Evolutionary conservation across 2,888 invertebrate species (phyloP).

Genomic region (Subacronicta megacephala): DNA sequence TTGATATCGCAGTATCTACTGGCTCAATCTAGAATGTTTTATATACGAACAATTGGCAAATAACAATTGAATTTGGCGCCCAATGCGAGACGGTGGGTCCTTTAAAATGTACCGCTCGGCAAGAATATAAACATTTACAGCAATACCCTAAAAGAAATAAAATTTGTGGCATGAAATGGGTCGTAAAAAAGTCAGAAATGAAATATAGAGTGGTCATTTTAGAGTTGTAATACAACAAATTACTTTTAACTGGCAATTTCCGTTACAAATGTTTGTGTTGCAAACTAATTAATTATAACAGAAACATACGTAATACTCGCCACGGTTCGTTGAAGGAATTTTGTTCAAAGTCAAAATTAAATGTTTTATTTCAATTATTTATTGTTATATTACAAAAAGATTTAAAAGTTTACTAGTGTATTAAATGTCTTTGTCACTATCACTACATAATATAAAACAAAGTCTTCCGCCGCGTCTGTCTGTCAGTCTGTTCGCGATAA

Average conservation of each 20-base stretch:
- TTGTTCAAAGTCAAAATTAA: slow-evolving; percentile 4
- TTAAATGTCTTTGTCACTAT: too few relatives aligned
- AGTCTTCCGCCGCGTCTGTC: too few relatives aligned
- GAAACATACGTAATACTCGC: slow-evolving; percentile 5
- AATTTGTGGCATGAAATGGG: slow-evolving; percentile 5
- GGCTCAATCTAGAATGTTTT: too few relatives aligned
- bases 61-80: too few relatives aligned
- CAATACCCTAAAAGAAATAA: slow-evolving; percentile 5
- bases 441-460: too few relatives aligned
- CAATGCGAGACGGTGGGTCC: too few relatives aligned
- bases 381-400: too few relatives aligned
- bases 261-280: slow-evolving; percentile 16
- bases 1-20: too few relatives aligned
- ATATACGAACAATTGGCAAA: too few relatives aligned
- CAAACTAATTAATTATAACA: slow-evolving; percentile 20
- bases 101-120: neutral
- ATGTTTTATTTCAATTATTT: neutral
- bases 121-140: neutral
- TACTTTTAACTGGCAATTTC: slow-evolving; percentile 37
- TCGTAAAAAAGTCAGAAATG: slow-evolving; percentile 7
- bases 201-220: slow-evolving; percentile 21
- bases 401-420: too few relatives aligned
- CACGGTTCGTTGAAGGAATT: neutral
- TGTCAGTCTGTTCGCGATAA: too few relatives aligned
- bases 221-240: slow-evolving; percentile 21